A percentile compares a stretch with the other conserved stretches of the same genome.
These are phyloP conservation scores for Saccostrea glomerata DNA, from an alignment of 1,140 invertebrate species.

Conservation along the genomic window DNA sequence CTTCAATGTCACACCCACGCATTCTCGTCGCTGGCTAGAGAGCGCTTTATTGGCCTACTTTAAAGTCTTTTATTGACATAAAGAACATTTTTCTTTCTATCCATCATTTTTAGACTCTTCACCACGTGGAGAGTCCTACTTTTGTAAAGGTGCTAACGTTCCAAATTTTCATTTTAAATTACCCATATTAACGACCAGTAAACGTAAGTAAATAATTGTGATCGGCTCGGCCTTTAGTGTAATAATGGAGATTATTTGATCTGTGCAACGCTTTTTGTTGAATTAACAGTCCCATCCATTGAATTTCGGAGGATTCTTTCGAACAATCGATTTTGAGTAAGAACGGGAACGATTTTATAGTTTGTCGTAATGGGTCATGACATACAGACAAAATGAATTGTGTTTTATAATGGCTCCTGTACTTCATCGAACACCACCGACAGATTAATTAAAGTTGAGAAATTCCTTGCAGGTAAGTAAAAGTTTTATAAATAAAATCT, in stretches of 20 bases:
- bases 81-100: slow-evolving; percentile 8
- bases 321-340: slow-evolving; percentile 15
- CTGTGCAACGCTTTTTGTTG: slow-evolving; percentile 12
- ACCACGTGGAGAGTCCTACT: background rate
- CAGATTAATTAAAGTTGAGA: slow-evolving; percentile 2
- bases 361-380: background rate
- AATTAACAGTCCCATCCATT: background rate
- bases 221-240: background rate
- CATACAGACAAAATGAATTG: slow-evolving; percentile 4
- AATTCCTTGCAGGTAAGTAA: slow-evolving; percentile 18
- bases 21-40: background rate
- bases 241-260: slow-evolving; percentile 25
- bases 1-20: background rate
- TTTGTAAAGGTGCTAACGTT: slow-evolving; percentile 14
- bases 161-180: slow-evolving; percentile 21
- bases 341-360: background rate
- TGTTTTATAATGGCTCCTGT: background rate
- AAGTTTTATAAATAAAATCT: background rate
- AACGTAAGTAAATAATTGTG: background rate
- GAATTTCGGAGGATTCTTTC: slow-evolving; percentile 24
- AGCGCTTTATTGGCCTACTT: slow-evolving; percentile 31
- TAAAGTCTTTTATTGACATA: slow-evolving; percentile 28
- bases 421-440: background rate
- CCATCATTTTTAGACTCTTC: slow-evolving; percentile 1
- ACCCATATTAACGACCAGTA: slow-evolving; percentile 24